A percentile compares a stretch with the other conserved stretches of the same genome.
These are phyloP conservation scores for Scomber scombrus DNA, from an alignment of 2,113 vertebrate genomes.

Conservation along the genomic window DNA sequence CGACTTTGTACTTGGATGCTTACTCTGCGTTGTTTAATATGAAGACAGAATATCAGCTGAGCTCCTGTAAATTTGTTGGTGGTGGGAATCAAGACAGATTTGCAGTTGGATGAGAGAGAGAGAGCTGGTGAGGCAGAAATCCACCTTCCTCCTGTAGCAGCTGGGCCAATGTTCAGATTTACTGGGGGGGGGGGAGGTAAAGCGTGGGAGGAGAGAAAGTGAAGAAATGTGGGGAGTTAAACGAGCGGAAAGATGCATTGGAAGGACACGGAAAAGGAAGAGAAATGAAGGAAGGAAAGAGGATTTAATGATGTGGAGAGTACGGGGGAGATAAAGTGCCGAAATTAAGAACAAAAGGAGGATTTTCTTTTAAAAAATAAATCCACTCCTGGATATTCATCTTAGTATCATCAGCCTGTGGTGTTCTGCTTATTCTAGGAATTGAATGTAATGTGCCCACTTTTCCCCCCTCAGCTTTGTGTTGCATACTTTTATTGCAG, in stretches of 20 bases:
- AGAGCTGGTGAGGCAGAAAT: constrained; percentile 56
- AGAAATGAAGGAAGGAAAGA: constrained; percentile 33
- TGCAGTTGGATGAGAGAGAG: constrained; percentile 30
- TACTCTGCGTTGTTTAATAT: too few relatives aligned
- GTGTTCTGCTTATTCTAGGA: constrained; percentile 45
- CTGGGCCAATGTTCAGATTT: constrained; percentile 1
- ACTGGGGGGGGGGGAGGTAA: background rate
- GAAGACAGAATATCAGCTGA: too few relatives aligned
- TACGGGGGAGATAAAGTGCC: constrained; percentile 19
- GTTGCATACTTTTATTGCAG: background rate
- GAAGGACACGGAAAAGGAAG: background rate
- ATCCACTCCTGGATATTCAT: constrained; percentile 9
- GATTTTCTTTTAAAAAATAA: constrained; percentile 33
- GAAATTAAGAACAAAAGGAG: constrained; percentile 52
- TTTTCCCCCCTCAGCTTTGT: background rate
- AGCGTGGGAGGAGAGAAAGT: constrained; percentile 51
- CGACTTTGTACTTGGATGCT: too few relatives aligned
- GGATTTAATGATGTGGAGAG: constrained; percentile 38
- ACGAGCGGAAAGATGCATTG: background rate
- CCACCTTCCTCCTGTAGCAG: background rate
- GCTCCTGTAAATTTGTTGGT: background rate
- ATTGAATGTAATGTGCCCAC: background rate
- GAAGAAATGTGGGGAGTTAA: constrained; percentile 33
- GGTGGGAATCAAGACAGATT: constrained; percentile 16
- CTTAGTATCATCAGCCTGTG: constrained; percentile 13